Evolutionary conservation across 2,113 vertebrate species (phyloP), one percentile per base, ranked within the genome.

Genomic region (Phaethornis superciliosus): DNA sequence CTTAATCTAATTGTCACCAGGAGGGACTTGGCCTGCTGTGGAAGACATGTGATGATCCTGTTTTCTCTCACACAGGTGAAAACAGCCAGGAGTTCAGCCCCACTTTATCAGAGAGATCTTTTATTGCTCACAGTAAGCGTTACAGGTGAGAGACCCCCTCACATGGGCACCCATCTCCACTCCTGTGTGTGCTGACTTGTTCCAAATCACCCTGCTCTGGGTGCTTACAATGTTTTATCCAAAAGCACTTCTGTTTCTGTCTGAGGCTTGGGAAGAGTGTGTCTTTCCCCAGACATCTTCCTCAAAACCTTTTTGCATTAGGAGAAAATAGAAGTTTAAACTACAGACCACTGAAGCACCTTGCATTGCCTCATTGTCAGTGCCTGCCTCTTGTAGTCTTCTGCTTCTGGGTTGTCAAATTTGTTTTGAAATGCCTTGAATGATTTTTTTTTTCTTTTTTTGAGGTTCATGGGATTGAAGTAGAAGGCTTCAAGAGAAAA

Each of bases 81-180:
- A 98, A 99, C 81, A 99, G 99, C 55, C 99, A 99, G 59, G 98
- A 99, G 95, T 99, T 99, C 95, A 99, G 98, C 94, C 99, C 99
- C n/a, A 99, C 99, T 60, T 98, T 98, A 87, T 98, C 96, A 18
- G 98, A 99, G 85, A 92, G 97, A 35, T 95, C 97, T 60, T 98
- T 97, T 92, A 97, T 98, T 37, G 97, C 97, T 17, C 97, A 97
- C 21, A 98, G 98, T 3, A 98, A 98, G 70, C 97, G 96, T 71
- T 98, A 97, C 97, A 98, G 98, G 98, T 98, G 96, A 98, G 97
- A 76, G 12, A 11, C n/a, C 42, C 28, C 65, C 47, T 37, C 2
- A 15, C 14, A 3, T 7, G 33, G 40, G 13, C 22, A 19, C 30
- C 40, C 49, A 5, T 47, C 47, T 59, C 55, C 55, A 3, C 52